Evolutionary conservation across 2,113 vertebrate species (phyloP), one percentile per base, ranked within the genome.

Genomic region (Siphamia tubifer): DNA sequence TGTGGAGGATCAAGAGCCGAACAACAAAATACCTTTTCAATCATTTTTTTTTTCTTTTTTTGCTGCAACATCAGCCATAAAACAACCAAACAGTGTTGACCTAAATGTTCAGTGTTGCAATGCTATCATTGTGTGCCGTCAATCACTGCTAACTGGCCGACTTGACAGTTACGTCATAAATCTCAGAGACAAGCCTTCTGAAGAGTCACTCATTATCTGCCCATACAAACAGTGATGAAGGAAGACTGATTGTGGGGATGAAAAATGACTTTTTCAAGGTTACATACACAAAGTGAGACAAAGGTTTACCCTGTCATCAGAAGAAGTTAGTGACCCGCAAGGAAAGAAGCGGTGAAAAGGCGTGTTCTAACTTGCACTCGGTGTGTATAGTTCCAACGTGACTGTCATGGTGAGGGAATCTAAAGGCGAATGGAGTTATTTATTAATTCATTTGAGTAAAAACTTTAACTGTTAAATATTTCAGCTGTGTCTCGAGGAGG

Each of bases 261-360:
- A 78, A 16, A 77, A 74, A 86, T 81, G 38, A 60, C 51, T 71
- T 71, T 79, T 32, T 72, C 77, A 84, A 84, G 79, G 73, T 84
- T 84, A 79, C 40, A 70, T 30, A 68, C 61, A 77, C 42, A 83
- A 12, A 38, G 25, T 36, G 32, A 55, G 38, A 24, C 8, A 3
- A 36, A 36, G 12, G 28, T 65, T 69, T 51, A 39, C 19, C 7
- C 66, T 58, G 17, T 45, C 61, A 36, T 60, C 17, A 61, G 62
- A 28, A 25, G 13, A 60, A 24, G 38, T 61, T 23, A 47, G 36
- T 36, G 28, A 40, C 35, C 35, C 28, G n/a, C 53, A 25, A 65
- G 25, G 24, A 11, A 19, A 4, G 8, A 13, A 62, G 35, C 15
- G 13, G 23, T 17, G 40, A 32, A 45, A 4, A 55, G 19, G 16